phyloP scores from a whole-genome alignment of 2,888 invertebrate species.

The Rotaria magnacalcarata region DNA sequence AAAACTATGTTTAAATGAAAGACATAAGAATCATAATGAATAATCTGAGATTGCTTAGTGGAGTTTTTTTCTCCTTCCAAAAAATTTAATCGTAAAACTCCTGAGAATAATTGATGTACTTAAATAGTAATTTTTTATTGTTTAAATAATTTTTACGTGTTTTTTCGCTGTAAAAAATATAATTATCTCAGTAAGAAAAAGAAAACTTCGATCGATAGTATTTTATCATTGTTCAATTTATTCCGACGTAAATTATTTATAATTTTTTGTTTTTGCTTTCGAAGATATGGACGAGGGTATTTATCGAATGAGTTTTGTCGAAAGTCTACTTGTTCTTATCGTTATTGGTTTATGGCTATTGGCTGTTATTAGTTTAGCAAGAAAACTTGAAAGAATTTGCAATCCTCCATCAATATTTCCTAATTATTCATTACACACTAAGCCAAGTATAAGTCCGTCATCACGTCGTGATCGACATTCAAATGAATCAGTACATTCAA shows the following conservation, averaged over 20 bases:
- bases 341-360: constrained; percentile 32
- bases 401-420: constrained; percentile 29
- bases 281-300: background rate
- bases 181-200: too few species aligned
- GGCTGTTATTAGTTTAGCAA: constrained; percentile 33
- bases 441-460: background rate
- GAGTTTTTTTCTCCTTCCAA: too few species aligned
- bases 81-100: too few species aligned
- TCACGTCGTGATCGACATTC: background rate
- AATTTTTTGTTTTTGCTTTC: background rate
- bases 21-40: background rate
- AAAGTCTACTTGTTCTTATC: constrained; percentile 1
- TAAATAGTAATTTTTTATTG: too few species aligned
- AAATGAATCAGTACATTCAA: background rate
- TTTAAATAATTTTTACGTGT: too few species aligned
- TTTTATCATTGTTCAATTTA: background rate
- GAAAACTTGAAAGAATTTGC: constrained; percentile 12
- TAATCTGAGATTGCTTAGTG: background rate
- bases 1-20: background rate
- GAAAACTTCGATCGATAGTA: too few species aligned
- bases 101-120: too few species aligned
- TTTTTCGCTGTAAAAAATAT: too few species aligned
- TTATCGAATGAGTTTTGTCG: constrained; percentile 18
- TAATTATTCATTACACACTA: constrained; percentile 7
- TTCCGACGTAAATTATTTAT: background rate